Evolutionary conservation across 2,113 vertebrate genomes (phyloP).

Genomic region (Grus americana): DNA sequence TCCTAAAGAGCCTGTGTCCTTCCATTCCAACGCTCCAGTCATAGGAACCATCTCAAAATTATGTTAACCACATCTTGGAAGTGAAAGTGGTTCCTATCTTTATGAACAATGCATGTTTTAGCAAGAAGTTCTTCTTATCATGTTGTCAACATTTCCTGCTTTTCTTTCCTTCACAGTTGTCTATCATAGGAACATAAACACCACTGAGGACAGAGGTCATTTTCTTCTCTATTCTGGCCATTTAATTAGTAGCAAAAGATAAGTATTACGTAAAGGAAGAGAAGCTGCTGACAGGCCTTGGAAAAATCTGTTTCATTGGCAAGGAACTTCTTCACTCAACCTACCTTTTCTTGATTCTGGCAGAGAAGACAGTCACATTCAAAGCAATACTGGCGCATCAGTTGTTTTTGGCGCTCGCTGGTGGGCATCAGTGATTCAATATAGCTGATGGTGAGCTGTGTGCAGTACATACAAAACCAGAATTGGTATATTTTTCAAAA

Average conservation of each 20-base stretch:
- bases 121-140: neutral
- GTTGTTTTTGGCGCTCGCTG: conserved; percentile 74
- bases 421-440: conserved; percentile 81
- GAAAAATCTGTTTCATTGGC: neutral
- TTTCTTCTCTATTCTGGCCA: neutral
- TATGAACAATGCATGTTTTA: neutral
- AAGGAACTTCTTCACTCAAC: neutral
- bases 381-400: conserved; percentile 84
- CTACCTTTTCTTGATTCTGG: conserved; percentile 79
- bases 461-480: neutral
- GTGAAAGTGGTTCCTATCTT: neutral
- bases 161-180: neutral
- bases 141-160: neutral
- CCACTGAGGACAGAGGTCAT: neutral
- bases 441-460: conserved; percentile 87
- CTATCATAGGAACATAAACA: neutral
- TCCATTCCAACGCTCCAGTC: too few species aligned
- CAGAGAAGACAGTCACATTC: conserved; percentile 81
- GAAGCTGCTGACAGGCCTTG: neutral
- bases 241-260: neutral
- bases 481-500: neutral
- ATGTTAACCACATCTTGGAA: neutral
- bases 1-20: too few species aligned
- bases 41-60: neutral
- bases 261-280: neutral